phyloP scores from a whole-genome alignment of 2,888 invertebrate genomes.

The Tortrix viridana region DNA sequence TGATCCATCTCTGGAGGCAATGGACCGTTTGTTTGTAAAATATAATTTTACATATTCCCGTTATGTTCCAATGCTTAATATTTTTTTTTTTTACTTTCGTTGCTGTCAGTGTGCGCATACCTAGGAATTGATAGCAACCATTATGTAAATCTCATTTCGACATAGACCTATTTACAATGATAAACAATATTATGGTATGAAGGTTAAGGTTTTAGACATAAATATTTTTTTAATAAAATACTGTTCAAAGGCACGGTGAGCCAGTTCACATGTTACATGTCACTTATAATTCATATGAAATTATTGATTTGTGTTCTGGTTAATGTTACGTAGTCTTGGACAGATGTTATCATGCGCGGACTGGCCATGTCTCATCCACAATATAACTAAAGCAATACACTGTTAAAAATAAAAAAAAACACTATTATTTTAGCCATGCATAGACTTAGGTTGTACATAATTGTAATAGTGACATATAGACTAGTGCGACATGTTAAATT shows the following conservation, averaged over 20 bases:
- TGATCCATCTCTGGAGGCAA: constrained; percentile 30
- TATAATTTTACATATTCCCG: constrained; percentile 51
- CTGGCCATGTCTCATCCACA: neutral
- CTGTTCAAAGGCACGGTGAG: constrained; percentile 17
- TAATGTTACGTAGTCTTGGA: constrained; percentile 22
- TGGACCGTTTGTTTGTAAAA: constrained; percentile 51
- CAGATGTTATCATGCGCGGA: neutral
- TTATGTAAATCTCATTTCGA: constrained; percentile 19
- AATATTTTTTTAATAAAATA: constrained; percentile 35
- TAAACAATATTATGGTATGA: constrained; percentile 19
- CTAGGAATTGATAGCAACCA: constrained; percentile 31
- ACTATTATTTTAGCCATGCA: constrained; percentile 29
- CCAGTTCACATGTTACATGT: constrained; percentile 13
- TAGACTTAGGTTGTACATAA: constrained; percentile 35
- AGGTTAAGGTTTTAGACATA: constrained; percentile 31
- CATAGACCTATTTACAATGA: constrained; percentile 34
- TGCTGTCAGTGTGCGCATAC: constrained; percentile 5
- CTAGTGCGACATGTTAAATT: constrained; percentile 30
- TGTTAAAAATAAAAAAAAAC: constrained; percentile 1
- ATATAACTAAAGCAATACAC: no score
- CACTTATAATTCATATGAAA: constrained; percentile 1
- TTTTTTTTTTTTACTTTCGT: constrained; percentile 22
- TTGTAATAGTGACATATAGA: constrained; percentile 30
- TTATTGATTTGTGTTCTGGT: constrained; percentile 27
- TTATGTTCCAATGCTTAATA: constrained; percentile 35